phyloP scores from a whole-genome alignment of 2,888 invertebrate species.

The Byasa hedistus region DNA sequence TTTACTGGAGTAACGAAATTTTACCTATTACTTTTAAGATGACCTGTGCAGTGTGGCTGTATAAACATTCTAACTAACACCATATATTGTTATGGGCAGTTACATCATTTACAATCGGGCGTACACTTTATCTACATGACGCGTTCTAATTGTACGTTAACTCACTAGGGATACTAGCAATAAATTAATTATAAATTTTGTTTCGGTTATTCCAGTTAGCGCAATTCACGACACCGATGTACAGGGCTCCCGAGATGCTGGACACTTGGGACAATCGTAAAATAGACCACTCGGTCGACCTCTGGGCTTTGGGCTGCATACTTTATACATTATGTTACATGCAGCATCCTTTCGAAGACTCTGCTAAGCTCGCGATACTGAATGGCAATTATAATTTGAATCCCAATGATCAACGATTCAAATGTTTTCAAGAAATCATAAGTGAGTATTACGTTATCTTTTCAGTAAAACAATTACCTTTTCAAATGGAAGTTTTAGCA shows the following conservation, averaged over 20 bases:
- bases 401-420: constrained; percentile 87
- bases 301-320: constrained; percentile 99
- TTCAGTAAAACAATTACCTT: not conserved
- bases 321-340: constrained; percentile 94
- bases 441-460: constrained; percentile 78
- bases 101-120: too few relatives aligned
- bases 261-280: constrained; percentile 98
- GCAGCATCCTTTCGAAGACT: constrained; percentile 98
- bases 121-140: not conserved
- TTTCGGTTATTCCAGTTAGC: constrained; percentile 80
- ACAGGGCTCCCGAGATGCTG: constrained; percentile 98
- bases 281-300: constrained; percentile 93
- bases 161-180: not conserved
- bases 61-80: too few relatives aligned
- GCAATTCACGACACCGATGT: constrained; percentile 94
- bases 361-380: constrained; percentile 95
- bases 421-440: constrained; percentile 93
- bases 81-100: too few relatives aligned
- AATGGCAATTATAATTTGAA: constrained; percentile 96
- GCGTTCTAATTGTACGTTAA: not conserved
- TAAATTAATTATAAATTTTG: not conserved
- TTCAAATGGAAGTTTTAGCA: not conserved
- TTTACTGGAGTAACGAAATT: too few relatives aligned
- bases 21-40: too few relatives aligned
- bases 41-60: too few relatives aligned